These are phyloP conservation scores for Theonella swinhoei DNA, from an alignment of 37 sponge, comb jelly and placozoan species.

Conservation along the genomic window DNA sequence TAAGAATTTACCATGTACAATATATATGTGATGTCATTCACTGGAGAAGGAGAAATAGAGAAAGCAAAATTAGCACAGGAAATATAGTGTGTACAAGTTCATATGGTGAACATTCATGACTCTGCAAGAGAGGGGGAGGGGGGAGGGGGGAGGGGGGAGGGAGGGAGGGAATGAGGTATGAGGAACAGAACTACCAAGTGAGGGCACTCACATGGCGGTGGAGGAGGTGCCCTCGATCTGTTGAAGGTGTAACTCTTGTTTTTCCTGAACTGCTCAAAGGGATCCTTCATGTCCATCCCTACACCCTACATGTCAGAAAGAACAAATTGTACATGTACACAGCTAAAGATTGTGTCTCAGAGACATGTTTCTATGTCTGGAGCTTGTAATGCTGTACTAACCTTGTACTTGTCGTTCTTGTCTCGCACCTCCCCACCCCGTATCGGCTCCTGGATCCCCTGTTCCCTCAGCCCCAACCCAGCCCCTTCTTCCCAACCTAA, in stretches of 20 bases:
- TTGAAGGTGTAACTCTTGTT: conserved; percentile 91
- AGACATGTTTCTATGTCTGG: not conserved
- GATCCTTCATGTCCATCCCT: conserved; percentile 74
- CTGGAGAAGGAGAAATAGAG: too few species aligned
- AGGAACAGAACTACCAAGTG: too few species aligned
- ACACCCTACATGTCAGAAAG: conserved; percentile 57
- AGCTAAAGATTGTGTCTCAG: not conserved
- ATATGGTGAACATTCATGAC: too few species aligned
- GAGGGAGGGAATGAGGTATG: too few species aligned
- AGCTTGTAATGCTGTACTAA: conserved; percentile 2
- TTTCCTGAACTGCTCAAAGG: conserved; percentile 86
- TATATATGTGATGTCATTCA: too few species aligned
- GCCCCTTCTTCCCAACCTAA: conserved; percentile 87
- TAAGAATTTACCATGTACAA: too few species aligned
- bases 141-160: too few species aligned
- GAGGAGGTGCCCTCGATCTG: conserved; percentile 9
- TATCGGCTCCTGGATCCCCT: conserved; percentile 90
- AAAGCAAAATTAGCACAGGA: too few species aligned
- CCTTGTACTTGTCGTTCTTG: conserved; percentile 87
- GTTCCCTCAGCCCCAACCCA: conserved; percentile 76
- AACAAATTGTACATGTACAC: not conserved
- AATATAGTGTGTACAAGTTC: too few species aligned
- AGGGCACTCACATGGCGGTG: too few species aligned
- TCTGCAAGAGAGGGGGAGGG: too few species aligned
- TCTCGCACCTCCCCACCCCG: conserved; percentile 80